Base-by-base conservation (phyloP, 2,797 vertebrate species). In the Onychomys torridus region DNA sequence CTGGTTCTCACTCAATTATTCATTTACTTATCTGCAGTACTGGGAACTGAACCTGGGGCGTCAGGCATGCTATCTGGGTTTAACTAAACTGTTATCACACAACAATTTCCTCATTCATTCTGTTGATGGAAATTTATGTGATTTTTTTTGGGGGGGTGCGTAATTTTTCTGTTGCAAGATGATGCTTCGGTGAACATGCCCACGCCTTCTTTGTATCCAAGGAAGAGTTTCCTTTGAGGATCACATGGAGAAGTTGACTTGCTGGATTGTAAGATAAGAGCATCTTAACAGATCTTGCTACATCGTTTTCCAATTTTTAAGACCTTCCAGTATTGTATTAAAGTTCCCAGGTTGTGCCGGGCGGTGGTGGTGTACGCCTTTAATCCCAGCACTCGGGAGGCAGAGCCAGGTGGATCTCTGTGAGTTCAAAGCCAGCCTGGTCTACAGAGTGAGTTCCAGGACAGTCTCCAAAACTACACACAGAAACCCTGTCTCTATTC, bases 101-200 rank as follows among this genome's bases (percentile, higher is more conserved):
- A 86, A 78, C 63, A 86, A 81, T 81, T 89, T 87, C 77, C 67
- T 82, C 73, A 75, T 91, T 97, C 57, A 75, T 88, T 97, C 67
- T 94, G 84, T n/a, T 63, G 69, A 90, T 84, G 43, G 90, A 91
- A 65, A 93, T 67, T 88, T 77, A 90, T 2, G 8, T 90, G 52
- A 90, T 49, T 93, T 83, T 25, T 2, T n/a, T n/a, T 2, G 49
- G 49, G 49, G 49, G 49, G 13, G 49, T 69, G 46, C 29, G 78
- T 93, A 16, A 59, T 84, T 95, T 90, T 97, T 77, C 27, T 71
- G 6, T 81, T 77, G 59, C 0, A 93, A 93, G 34, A 69, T 0
- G 23, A 73, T 61, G 71, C 63, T 93, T 96, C 11, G 19, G 19
- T 23, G 17, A 96, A 65, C 25, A 90, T n/a, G 61, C 43, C 71